Conservation (phyloP, 2,113 vertebrate genomes). For the Nerophis lumbriciformis region DNA sequence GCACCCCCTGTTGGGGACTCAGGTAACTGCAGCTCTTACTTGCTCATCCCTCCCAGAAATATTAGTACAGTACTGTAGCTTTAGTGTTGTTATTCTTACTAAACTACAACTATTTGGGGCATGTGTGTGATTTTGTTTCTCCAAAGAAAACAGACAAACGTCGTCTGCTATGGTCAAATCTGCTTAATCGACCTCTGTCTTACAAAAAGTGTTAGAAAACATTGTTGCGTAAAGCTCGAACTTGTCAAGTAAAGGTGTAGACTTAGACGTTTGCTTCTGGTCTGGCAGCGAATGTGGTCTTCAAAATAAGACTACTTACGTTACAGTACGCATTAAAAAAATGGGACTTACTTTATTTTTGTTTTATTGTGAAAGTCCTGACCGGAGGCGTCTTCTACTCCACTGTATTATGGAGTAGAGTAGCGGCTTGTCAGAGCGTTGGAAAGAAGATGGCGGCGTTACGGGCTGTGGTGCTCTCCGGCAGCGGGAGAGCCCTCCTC, state of each 20-base stretch:
- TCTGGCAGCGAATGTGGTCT: rapidly evolving
- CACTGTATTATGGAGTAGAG: neutral
- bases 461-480: constrained; percentile 57
- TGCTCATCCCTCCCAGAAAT: too few relatives aligned
- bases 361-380: neutral
- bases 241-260: constrained; percentile 22
- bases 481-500: constrained; percentile 66
- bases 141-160: too few relatives aligned
- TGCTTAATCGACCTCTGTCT: neutral
- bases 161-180: too few relatives aligned
- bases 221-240: constrained; percentile 15
- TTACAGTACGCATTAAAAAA: too few relatives aligned
- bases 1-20: too few relatives aligned
- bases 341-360: too few relatives aligned
- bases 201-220: constrained; percentile 14
- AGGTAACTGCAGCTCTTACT: too few relatives aligned
- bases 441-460: constrained; percentile 72
- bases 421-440: neutral
- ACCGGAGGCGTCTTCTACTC: too few relatives aligned
- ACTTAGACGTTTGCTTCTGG: neutral
- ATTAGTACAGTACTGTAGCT: too few relatives aligned
- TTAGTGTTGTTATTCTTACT: too few relatives aligned
- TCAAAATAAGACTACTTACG: constrained; percentile 29
- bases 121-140: too few relatives aligned
- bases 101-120: too few relatives aligned